Base-by-base conservation (phyloP, 2,888 invertebrate species). In the Xestobium rufovillosum region DNA sequence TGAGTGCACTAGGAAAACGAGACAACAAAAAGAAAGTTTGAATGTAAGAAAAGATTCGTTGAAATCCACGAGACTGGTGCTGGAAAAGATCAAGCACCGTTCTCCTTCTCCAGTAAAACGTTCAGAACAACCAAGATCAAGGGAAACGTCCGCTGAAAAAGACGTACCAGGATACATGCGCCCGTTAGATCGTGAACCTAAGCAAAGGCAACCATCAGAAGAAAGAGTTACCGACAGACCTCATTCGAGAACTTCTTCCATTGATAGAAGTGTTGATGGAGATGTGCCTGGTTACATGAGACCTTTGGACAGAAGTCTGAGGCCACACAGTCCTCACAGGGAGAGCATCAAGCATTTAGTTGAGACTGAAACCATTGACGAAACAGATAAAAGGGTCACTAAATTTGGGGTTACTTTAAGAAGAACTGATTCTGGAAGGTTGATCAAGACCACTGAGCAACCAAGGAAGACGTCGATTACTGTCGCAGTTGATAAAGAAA, bases 341-440 rank as follows among this genome's bases (percentile, higher is more conserved):
- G 50, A 49, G 11, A 47, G 11, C 9, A 17, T 33, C 6, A 10
- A 29, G 3, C 13, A 10, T 8, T 28, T 28, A 10, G 10, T 8
- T 6, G 6, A 28, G 10, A 28, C 10, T 6, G 10, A 6, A 10
- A 6, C 8, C 10, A 8, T 16, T 27, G 49, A 56, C 38, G 55
- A 61, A 57, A 45, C 57, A 55, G 42, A 51, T 30, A 40, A 55
- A 38, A 48, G 59, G 54, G 50, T 57, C 52, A 46, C 75, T 2
- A 82, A 81, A 53, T 83, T 83, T 53, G 82, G 82, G 17, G 76
- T 83, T 4, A 79, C 78, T 32, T 64, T 80, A 15, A 71, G 72
- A 14, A 69, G 72, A 39, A 75, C 77, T 2, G 72, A 75, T 48
- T 67, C 71, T 4, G 73, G 72, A 44, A 65, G 70, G 44, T 63